Evolutionary conservation across 2,113 vertebrate genomes (phyloP), one percentile per base, ranked within the genome.

Genomic region (Epinephelus cyanopodus): DNA sequence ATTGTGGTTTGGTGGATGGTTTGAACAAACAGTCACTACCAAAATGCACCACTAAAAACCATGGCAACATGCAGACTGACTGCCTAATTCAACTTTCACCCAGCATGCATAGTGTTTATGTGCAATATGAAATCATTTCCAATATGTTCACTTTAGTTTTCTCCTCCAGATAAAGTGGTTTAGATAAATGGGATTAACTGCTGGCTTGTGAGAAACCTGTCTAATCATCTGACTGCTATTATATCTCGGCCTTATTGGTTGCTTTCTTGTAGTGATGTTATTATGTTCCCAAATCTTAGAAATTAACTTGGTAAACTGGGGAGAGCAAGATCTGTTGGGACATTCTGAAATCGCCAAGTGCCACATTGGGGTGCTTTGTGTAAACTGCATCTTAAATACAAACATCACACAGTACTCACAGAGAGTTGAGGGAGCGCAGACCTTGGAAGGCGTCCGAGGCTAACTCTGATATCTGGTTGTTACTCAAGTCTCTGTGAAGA

Each of bases 391-490:
- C 25, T 15, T 54, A 47, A 64, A 57, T 45, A 45, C 37, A 84
- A 82, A 81, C n/a, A 63, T 39, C 61, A 80, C 37, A 42, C 57
- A 65, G 45, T 89, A 99, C 98, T 96, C 95, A 99, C 98, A 99
- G 96, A 39, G 98, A 99, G 94, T 99, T 99, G 87, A 99, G 97
- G 23, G 98, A 99, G 56, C 98, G 97, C 27, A 99, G 96, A 42
- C 98, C 97, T 91, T 98, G 98, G 93, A 99, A 99, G 69, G 98
- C 96, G 79, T 99, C 98, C 14, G 98, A 94, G 62, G 98, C 98
- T 67, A 98, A 90, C 92, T 99, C 98, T 17, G 98, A 99, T 88
- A 99, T 99, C 94, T 99, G 98, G 92, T 99, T 99, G 95, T 99
- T 99, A 88, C 98, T 99, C 88, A 99, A 94, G 94, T 99, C 98